Percentiles rank a stretch among this genome's conserved stretches.
phyloP scores from a whole-genome alignment of 2,888 invertebrate species.

The Tridacna gigas region DNA sequence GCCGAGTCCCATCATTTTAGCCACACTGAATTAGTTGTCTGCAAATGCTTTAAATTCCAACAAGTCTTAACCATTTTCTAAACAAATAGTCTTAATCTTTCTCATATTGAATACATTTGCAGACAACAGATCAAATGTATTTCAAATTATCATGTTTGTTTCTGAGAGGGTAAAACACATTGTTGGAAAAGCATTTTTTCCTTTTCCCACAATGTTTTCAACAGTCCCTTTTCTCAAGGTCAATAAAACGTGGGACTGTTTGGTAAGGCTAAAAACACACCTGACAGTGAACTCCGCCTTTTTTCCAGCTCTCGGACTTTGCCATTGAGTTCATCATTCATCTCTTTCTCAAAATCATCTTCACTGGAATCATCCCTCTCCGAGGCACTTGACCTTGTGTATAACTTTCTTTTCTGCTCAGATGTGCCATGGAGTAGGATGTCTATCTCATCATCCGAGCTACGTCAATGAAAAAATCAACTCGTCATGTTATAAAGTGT shows the following conservation, averaged over 20 bases:
- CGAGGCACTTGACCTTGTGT: conserved; percentile 42
- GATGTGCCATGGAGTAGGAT: conserved; percentile 80
- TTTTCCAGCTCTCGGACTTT: conserved; percentile 77
- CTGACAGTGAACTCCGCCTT: conserved; percentile 59
- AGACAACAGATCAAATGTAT: too few species aligned
- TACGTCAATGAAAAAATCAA: too few species aligned
- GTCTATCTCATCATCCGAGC: conserved; percentile 83
- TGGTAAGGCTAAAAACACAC: conserved; percentile 24
- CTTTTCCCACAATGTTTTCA: background rate
- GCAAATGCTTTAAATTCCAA: too few species aligned
- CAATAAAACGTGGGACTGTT: background rate
- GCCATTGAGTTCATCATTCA: conserved; percentile 80
- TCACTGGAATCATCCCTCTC: conserved; percentile 74
- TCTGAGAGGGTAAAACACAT: too few species aligned
- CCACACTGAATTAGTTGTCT: too few species aligned
- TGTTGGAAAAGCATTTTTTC: background rate
- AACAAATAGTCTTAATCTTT: too few species aligned
- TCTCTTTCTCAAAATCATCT: conserved; percentile 84
- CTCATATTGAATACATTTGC: too few species aligned
- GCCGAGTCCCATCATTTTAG: too few species aligned
- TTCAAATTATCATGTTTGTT: too few species aligned
- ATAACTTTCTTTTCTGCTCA: conserved; percentile 76
- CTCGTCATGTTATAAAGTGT: too few species aligned
- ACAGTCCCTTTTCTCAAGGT: background rate
- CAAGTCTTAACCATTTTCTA: too few species aligned